phyloP scores from a whole-genome alignment of 2,888 invertebrate species.

The Cephus rjabovi region DNA sequence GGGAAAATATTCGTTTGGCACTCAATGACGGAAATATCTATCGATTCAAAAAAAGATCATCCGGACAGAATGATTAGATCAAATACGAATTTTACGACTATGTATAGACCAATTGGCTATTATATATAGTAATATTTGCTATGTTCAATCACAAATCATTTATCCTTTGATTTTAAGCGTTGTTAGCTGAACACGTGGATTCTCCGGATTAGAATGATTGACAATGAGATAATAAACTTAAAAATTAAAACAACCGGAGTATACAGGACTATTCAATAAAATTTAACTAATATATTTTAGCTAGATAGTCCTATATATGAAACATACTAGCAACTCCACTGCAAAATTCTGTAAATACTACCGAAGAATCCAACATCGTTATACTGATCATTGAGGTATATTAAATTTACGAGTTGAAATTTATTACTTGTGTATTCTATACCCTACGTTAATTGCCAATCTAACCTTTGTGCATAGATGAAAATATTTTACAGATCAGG shows the following conservation, averaged over 20 bases:
- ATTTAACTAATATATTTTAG: neutral
- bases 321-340: neutral
- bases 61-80: neutral
- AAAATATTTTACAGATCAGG: slow-evolving; percentile 2
- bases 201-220: neutral
- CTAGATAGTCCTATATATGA: neutral
- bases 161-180: neutral
- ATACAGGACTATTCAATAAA: neutral
- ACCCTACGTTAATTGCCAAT: slow-evolving; percentile 21
- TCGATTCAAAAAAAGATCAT: neutral
- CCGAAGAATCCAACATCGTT: slow-evolving; percentile 27
- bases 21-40: neutral
- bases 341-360: neutral
- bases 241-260: neutral
- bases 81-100: neutral
- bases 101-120: neutral
- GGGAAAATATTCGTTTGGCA: neutral
- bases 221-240: neutral
- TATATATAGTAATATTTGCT: neutral
- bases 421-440: slow-evolving; percentile 34
- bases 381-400: slow-evolving; percentile 28
- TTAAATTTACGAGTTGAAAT: slow-evolving; percentile 24
- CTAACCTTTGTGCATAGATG: slow-evolving; percentile 5
- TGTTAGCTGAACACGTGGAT: neutral
- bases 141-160: neutral